Percentiles rank a stretch among this genome's conserved stretches.
These are phyloP conservation scores for Synanceia verrucosa DNA, from an alignment of 2,797 vertebrate genomes.

Conservation along the genomic window DNA sequence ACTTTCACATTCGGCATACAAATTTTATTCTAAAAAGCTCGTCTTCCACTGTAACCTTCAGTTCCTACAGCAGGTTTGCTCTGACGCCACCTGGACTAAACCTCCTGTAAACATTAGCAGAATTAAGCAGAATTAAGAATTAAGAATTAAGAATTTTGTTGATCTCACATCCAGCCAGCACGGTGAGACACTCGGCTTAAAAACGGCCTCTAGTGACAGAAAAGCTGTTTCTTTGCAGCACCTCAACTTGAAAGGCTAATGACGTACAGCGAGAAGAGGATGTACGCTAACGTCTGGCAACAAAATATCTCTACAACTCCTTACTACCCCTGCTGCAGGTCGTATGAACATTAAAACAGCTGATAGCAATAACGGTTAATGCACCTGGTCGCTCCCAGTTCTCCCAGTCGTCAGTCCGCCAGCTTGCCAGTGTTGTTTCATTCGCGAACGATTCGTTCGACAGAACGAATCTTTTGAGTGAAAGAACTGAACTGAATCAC, in stretches of 20 bases:
- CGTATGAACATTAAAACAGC: too few species aligned
- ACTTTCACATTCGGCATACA: neutral
- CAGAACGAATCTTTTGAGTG: too few species aligned
- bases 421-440: too few species aligned
- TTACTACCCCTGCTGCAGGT: too few species aligned
- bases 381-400: too few species aligned
- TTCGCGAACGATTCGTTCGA: too few species aligned
- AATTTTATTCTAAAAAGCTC: rapidly evolving
- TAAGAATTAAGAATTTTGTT: neutral
- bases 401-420: too few species aligned
- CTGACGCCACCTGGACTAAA: neutral
- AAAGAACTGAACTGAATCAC: too few species aligned
- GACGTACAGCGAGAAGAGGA: too few species aligned
- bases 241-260: neutral
- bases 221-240: neutral
- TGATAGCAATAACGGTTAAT: too few species aligned
- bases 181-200: neutral
- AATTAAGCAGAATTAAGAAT: neutral
- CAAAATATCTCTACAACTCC: too few species aligned
- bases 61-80: neutral
- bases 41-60: neutral
- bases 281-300: too few species aligned
- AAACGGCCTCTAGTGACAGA: neutral
- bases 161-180: rapidly evolving
- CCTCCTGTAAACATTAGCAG: rapidly evolving